Conservation (phyloP, 2,113 vertebrate species). For the Malaclemys terrapin region DNA sequence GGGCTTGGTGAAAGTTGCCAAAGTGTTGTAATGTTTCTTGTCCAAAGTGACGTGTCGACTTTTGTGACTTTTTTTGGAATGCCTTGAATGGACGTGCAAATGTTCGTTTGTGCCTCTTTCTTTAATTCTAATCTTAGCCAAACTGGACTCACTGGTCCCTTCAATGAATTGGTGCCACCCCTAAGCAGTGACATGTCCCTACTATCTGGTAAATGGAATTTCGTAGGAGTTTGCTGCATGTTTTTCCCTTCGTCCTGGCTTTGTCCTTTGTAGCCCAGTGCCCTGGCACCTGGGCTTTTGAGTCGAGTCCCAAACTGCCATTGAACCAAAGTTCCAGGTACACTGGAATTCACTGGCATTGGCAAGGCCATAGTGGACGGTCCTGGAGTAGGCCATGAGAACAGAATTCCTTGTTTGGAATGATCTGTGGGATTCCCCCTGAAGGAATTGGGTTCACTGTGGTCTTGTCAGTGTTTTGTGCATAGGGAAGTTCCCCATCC, state of each 20-base stretch:
- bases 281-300: conserved; percentile 35
- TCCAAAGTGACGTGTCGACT: conserved; percentile 70
- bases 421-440: conserved; percentile 21
- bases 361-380: conserved; percentile 28
- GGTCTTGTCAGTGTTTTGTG: conserved; percentile 11
- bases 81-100: conserved; percentile 72
- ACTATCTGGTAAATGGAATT: conserved; percentile 61
- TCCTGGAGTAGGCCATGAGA: conserved; percentile 19
- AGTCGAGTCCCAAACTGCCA: conserved; percentile 49
- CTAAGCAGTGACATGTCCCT: conserved; percentile 54
- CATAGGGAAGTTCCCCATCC: conserved; percentile 35
- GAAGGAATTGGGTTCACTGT: conserved; percentile 27
- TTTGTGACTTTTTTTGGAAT: conserved; percentile 72
- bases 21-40: conserved; percentile 70
- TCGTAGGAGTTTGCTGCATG: conserved; percentile 70
- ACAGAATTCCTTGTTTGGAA: conserved; percentile 29
- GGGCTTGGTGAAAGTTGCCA: conserved; percentile 61
- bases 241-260: conserved; percentile 49
- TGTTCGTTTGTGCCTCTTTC: conserved; percentile 73
- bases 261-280: conserved; percentile 53
- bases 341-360: conserved; percentile 34
- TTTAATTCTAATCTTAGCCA: conserved; percentile 59
- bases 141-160: conserved; percentile 39
- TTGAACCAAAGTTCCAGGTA: conserved; percentile 34
- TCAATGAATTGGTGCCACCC: conserved; percentile 26